These are phyloP conservation scores for Ctenopoma kingsleyae DNA, from an alignment of 2,797 vertebrate genomes.

Conservation along the genomic window DNA sequence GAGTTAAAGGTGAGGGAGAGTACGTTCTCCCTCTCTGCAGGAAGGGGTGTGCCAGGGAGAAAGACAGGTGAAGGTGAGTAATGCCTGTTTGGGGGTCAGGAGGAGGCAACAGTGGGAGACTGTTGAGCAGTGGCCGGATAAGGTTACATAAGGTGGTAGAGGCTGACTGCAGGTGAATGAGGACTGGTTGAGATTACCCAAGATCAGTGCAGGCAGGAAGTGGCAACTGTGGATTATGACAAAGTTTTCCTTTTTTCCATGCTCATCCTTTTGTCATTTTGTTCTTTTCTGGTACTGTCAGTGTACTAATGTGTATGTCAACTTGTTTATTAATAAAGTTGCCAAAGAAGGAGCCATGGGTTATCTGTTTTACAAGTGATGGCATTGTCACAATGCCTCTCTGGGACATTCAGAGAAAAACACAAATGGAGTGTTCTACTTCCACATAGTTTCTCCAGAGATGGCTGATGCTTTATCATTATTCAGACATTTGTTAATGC, in stretches of 20 bases:
- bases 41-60: no score
- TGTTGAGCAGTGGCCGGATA: no score
- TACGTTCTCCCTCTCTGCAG: no score
- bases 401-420: constrained; percentile 49
- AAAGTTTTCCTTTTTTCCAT: constrained; percentile 15
- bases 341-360: constrained; percentile 43
- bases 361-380: constrained; percentile 53
- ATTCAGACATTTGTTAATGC: constrained; percentile 31
- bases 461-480: constrained; percentile 40
- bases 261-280: constrained; percentile 48
- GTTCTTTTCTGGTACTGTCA: constrained; percentile 49
- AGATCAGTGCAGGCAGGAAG: no score
- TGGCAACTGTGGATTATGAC: neutral
- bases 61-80: no score
- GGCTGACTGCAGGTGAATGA: no score
- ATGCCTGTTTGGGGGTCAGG: no score
- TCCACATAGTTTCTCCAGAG: constrained; percentile 50
- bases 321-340: constrained; percentile 61
- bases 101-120: no score
- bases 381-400: constrained; percentile 42
- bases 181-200: no score
- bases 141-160: no score
- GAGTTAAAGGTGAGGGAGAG: no score
- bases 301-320: constrained; percentile 54
- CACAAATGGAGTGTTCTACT: constrained; percentile 46